Evolutionary conservation across 1,140 invertebrate genomes (phyloP).

Genomic region (Drosophila serrata): DNA sequence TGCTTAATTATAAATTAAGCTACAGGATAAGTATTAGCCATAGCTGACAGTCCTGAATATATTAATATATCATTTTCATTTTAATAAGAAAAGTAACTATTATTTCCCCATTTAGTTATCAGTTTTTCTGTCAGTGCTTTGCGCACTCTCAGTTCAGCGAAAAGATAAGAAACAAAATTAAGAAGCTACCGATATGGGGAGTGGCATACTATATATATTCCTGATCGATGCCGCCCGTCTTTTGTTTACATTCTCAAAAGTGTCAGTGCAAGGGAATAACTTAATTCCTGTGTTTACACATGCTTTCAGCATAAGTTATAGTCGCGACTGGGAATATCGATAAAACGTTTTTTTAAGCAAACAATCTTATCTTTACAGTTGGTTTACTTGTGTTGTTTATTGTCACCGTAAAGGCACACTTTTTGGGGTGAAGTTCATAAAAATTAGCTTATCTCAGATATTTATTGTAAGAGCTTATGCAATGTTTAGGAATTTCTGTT

Average conservation of each 20-base stretch:
- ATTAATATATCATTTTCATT: no score
- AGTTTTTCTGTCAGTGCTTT: conserved; percentile 8
- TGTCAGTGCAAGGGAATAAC: conserved; percentile 15
- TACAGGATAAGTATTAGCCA: no score
- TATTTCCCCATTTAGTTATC: neutral
- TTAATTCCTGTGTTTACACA: conserved; percentile 39
- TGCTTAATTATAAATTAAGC: no score
- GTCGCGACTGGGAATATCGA: conserved; percentile 25
- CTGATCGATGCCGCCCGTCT: conserved; percentile 1
- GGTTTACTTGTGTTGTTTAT: neutral
- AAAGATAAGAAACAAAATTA: conserved; percentile 19
- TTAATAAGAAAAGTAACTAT: neutral
- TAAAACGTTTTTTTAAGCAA: neutral
- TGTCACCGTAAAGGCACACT: conserved; percentile 8
- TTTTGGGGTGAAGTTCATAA: conserved; percentile 32
- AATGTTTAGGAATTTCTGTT: conserved; percentile 32
- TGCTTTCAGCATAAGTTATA: conserved; percentile 21
- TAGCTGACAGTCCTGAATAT: no score
- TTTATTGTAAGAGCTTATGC: conserved; percentile 16
- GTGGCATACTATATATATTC: neutral
- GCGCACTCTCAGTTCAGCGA: neutral
- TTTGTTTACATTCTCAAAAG: conserved; percentile 32
- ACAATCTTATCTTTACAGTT: conserved; percentile 31
- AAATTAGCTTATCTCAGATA: conserved; percentile 1
- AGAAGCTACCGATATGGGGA: conserved; percentile 13